Percentiles rank a stretch among this genome's conserved stretches.
Evolutionary conservation across 2,888 invertebrate genomes (phyloP).

Genomic region (Camponotus fellah): DNA sequence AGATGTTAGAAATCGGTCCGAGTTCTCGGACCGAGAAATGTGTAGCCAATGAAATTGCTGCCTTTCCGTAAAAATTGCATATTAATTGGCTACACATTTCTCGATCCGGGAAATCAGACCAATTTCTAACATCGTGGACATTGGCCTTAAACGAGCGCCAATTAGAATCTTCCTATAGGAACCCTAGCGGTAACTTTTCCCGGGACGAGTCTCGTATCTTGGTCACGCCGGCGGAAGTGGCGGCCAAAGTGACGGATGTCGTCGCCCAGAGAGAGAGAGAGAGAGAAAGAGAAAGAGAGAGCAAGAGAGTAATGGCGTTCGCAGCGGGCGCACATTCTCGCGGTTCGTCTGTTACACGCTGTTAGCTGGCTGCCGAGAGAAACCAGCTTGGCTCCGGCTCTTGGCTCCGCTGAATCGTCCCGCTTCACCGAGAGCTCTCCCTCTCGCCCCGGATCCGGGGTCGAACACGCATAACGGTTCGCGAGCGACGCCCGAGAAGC

Average conservation of each 20-base stretch:
- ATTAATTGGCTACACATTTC: too few relatives aligned
- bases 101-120: too few relatives aligned
- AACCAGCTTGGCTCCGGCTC: neutral
- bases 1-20: too few relatives aligned
- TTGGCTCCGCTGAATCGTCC: slow-evolving; percentile 16
- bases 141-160: neutral
- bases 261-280: slow-evolving; percentile 58
- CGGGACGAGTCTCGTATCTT: neutral
- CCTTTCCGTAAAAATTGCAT: too few relatives aligned
- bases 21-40: too few relatives aligned
- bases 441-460: neutral
- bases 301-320: slow-evolving; percentile 73
- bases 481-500: slow-evolving; percentile 42
- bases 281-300: neutral
- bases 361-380: slow-evolving; percentile 37
- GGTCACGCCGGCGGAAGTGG: slow-evolving; percentile 63
- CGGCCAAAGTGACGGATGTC: slow-evolving; percentile 67
- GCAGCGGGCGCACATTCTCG: slow-evolving; percentile 60
- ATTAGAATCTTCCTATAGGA: too few relatives aligned
- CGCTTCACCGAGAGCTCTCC: slow-evolving; percentile 13
- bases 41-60: too few relatives aligned
- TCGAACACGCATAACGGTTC: neutral
- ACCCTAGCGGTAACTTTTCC: neutral
- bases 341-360: slow-evolving; percentile 61
- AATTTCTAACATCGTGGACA: too few relatives aligned